phyloP scores from a whole-genome alignment of 2,113 vertebrate genomes.

The Ceratotherium simum region DNA sequence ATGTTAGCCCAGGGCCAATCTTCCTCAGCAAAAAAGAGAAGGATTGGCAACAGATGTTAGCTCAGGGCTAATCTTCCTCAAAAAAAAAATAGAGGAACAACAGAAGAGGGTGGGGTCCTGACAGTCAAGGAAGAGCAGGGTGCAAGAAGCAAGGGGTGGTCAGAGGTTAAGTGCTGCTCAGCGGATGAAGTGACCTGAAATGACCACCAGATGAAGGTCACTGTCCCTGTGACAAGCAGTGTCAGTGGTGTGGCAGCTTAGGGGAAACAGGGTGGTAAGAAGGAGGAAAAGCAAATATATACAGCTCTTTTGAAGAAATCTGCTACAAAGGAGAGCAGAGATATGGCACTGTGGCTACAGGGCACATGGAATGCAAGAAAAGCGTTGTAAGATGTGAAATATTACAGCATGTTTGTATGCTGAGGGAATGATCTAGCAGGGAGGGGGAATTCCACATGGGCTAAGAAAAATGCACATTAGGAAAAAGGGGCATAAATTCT shows the following conservation, averaged over 20 bases:
- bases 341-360: fast-evolving
- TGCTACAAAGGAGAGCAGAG: background rate
- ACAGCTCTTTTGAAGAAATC: background rate
- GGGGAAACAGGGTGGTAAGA: background rate
- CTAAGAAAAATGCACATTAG: background rate
- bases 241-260: fast-evolving
- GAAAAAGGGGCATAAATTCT: background rate
- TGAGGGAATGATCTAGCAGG: background rate
- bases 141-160: background rate
- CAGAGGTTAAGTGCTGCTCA: fast-evolving
- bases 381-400: background rate
- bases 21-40: too few species aligned
- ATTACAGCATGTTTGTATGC: fast-evolving
- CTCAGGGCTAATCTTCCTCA: too few species aligned
- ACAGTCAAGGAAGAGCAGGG: background rate
- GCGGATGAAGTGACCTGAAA: fast-evolving
- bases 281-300: too few species aligned
- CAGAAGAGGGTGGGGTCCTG: too few species aligned
- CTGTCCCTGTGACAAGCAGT: background rate
- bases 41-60: too few species aligned
- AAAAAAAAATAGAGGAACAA: too few species aligned
- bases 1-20: too few species aligned
- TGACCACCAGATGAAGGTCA: background rate
- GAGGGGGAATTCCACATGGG: fast-evolving
- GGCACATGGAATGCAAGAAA: fast-evolving